Percentiles rank a stretch among this genome's conserved stretches.
phyloP scores from a whole-genome alignment of 2,888 invertebrate species.

The Leptinotarsa juncta region DNA sequence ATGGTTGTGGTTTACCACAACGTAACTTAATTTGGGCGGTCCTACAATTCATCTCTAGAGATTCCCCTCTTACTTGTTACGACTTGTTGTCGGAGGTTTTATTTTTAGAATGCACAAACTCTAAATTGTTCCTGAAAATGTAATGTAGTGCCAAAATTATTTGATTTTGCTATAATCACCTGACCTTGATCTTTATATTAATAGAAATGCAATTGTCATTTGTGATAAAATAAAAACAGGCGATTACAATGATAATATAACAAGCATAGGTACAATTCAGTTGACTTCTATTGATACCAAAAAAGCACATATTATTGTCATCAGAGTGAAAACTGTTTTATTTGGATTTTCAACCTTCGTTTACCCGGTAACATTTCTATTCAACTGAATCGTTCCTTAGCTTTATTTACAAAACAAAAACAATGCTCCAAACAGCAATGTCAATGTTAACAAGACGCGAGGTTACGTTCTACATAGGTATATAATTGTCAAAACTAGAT shows the following conservation, averaged over 20 bases:
- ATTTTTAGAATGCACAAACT: neutral
- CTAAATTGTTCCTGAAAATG: neutral
- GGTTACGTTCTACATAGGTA: constrained; percentile 23
- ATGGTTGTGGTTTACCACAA: too few species aligned
- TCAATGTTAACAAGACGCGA: constrained; percentile 3
- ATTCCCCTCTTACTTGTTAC: neutral
- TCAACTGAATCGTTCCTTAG: neutral
- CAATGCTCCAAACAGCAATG: neutral
- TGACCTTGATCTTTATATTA: neutral
- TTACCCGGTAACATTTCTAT: neutral
- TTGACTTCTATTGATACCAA: too few species aligned
- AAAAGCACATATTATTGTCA: too few species aligned
- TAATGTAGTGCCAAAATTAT: neutral
- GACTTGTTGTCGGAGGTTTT: neutral
- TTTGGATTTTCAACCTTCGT: neutral
- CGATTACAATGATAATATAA: too few species aligned
- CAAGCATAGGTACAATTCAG: too few species aligned
- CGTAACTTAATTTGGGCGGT: too few species aligned
- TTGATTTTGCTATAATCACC: neutral
- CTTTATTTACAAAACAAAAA: neutral
- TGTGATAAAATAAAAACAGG: too few species aligned
- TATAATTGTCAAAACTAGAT: constrained; percentile 26
- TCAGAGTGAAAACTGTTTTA: neutral
- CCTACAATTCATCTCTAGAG: neutral
- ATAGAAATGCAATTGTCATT: too few species aligned